A percentile compares a stretch with the other conserved stretches of the same genome.
Conservation (phyloP, 2,113 vertebrate species). For the Corythornis cristatus region DNA sequence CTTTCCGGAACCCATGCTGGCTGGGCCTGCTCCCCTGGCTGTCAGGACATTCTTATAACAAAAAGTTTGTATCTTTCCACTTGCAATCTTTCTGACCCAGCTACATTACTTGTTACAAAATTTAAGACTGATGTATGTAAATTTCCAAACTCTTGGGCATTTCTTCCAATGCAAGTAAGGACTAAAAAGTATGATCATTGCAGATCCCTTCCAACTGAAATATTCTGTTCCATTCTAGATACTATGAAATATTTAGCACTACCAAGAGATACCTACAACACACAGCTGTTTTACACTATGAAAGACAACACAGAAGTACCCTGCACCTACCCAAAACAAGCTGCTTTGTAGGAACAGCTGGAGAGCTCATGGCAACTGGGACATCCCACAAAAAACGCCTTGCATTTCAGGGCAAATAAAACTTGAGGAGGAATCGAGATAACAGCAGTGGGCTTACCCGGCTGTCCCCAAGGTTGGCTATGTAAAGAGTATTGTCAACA, state of each 20-base stretch:
- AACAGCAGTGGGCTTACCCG: slow-evolving; percentile 76
- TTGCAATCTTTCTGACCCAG: too few species aligned
- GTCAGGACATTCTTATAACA: too few species aligned
- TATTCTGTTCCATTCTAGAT: neutral
- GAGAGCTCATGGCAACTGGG: neutral
- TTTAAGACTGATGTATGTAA: too few species aligned
- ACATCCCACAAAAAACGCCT: neutral
- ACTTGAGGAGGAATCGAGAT: fast-evolving
- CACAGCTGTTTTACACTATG: neutral
- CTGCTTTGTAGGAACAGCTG: neutral
- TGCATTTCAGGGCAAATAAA: neutral
- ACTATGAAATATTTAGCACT: neutral
- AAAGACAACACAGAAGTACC: neutral
- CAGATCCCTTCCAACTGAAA: neutral
- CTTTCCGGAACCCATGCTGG: too few species aligned
- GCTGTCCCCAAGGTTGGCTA: slow-evolving; percentile 96
- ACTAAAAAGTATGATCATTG: fast-evolving
- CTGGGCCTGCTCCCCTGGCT: too few species aligned
- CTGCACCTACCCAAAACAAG: neutral
- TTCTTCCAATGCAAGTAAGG: too few species aligned
- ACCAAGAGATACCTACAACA: neutral
- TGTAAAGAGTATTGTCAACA: slow-evolving; percentile 88
- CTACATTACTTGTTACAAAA: too few species aligned
- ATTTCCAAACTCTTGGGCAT: too few species aligned
- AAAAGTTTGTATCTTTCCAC: too few species aligned